Percentiles rank a stretch among this genome's conserved stretches.
Evolutionary conservation across 2,888 invertebrate species (phyloP).

Genomic region (Nemoura dubitans): DNA sequence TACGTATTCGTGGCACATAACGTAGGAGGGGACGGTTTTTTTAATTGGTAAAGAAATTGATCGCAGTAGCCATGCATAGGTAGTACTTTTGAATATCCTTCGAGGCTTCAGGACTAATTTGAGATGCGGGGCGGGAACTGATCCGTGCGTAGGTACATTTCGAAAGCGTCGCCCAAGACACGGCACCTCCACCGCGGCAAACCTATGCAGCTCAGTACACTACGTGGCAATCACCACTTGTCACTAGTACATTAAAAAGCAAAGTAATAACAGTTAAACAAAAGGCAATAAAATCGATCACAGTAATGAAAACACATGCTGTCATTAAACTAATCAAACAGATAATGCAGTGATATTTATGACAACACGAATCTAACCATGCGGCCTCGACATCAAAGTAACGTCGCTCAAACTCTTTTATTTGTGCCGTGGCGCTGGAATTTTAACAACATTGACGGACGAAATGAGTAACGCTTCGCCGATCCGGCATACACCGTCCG

Average conservation of each 20-base stretch:
- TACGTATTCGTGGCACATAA: background rate
- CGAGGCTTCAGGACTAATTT: background rate
- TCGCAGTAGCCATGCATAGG: background rate
- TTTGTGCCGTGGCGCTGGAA: slow-evolving; percentile 1
- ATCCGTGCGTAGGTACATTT: background rate
- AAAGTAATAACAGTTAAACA: background rate
- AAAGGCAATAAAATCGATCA: slow-evolving; percentile 7
- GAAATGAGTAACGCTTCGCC: slow-evolving; percentile 1
- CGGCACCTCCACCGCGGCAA: background rate
- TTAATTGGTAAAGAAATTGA: background rate
- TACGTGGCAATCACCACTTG: background rate
- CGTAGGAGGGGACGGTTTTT: background rate
- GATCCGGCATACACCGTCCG: background rate
- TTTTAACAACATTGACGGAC: slow-evolving; percentile 25
- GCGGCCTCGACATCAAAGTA: background rate
- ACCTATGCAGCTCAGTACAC: background rate
- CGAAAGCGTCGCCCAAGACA: background rate
- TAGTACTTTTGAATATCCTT: background rate
- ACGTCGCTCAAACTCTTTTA: slow-evolving; percentile 3
- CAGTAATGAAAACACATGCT: background rate
- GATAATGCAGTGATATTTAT: slow-evolving; percentile 12
- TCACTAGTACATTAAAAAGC: background rate
- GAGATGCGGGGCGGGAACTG: background rate
- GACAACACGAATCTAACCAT: background rate
- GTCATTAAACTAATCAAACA: slow-evolving; percentile 26